Evolutionary conservation across 2,113 vertebrate species (phyloP).

Genomic region (Odocoileus virginianus): DNA sequence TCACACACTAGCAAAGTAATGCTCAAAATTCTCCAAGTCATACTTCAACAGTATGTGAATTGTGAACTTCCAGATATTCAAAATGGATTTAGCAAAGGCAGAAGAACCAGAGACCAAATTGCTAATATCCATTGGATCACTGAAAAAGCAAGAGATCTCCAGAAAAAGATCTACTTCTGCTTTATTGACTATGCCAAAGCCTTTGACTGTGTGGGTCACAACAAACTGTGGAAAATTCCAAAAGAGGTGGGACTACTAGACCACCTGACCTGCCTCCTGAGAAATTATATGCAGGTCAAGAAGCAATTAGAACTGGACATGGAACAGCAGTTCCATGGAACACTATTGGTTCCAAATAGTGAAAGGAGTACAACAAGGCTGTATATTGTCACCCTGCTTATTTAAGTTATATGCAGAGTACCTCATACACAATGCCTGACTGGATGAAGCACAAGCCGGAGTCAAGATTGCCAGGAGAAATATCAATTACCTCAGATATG

Average conservation of each 20-base stretch:
- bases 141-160: background rate
- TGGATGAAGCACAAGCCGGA: background rate
- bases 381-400: background rate
- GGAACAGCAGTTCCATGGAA: no score
- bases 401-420: background rate
- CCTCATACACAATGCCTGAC: background rate
- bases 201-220: background rate
- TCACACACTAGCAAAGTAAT: background rate
- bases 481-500: background rate
- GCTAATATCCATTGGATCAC: background rate
- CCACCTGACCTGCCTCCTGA: background rate
- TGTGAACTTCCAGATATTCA: background rate
- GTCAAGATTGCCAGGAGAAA: background rate
- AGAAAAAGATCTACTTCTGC: background rate
- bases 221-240: background rate
- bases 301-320: background rate
- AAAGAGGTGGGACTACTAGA: background rate
- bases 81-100: background rate
- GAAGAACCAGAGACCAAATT: background rate
- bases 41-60: background rate
- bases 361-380: background rate
- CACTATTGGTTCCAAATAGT: background rate
- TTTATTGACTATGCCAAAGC: background rate
- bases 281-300: background rate
- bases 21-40: background rate